phyloP scores from a whole-genome alignment of 2,888 invertebrate genomes.

The Oligia fasciuncula region DNA sequence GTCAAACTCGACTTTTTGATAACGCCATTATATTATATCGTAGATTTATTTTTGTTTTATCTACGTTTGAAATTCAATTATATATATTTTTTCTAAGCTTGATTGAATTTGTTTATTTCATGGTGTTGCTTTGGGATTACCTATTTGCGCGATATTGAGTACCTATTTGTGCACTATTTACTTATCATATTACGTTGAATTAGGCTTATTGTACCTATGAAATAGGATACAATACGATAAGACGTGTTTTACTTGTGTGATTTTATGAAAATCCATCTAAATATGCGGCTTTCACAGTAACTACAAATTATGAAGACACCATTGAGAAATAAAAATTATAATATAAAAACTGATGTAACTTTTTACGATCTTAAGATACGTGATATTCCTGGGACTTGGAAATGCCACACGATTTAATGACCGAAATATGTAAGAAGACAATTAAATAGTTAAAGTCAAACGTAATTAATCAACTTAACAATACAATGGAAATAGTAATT shows the following conservation, averaged over 20 bases:
- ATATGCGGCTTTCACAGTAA: not conserved
- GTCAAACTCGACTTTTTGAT: constrained; percentile 87
- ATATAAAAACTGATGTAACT: not conserved
- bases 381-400: not conserved
- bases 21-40: constrained; percentile 82
- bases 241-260: not conserved
- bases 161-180: not conserved
- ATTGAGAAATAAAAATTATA: not conserved
- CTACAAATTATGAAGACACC: not conserved
- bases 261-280: not conserved
- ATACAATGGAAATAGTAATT: not conserved
- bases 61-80: constrained; percentile 70
- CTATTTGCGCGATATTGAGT: not conserved
- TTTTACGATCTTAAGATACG: not conserved
- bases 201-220: not conserved
- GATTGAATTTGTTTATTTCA: constrained; percentile 41
- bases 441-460: not conserved
- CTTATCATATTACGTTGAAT: not conserved
- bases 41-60: constrained; percentile 72
- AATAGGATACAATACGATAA: not conserved
- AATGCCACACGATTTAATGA: not conserved
- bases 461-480: not conserved
- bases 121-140: not conserved
- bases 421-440: not conserved
- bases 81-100: constrained; percentile 40